These are phyloP conservation scores for Dendropsophus ebraccatus DNA, from an alignment of 2,113 vertebrate species.

Conservation along the genomic window DNA sequence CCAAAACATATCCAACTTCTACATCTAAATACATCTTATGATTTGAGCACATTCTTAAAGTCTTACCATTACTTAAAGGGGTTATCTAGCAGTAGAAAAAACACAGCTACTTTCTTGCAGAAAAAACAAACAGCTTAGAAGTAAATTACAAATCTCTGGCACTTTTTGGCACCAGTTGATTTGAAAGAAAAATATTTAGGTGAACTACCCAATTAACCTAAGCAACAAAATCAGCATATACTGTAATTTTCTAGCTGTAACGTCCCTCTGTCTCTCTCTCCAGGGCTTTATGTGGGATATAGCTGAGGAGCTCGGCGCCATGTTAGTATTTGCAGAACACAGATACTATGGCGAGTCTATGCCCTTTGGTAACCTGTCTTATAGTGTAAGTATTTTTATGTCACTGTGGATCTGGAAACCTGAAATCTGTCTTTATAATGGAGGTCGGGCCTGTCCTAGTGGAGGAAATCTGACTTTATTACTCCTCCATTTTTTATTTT, in stretches of 20 bases:
- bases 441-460: background rate
- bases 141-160: too few relatives aligned
- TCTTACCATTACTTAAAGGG: too few relatives aligned
- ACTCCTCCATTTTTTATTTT: conserved; percentile 57
- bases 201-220: too few relatives aligned
- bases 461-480: background rate
- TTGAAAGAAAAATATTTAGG: too few relatives aligned
- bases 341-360: conserved; percentile 95
- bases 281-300: conserved; percentile 98
- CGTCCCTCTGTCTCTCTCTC: background rate
- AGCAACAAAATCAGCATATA: background rate
- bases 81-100: too few relatives aligned
- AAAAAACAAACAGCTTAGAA: too few relatives aligned
- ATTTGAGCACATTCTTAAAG: too few relatives aligned
- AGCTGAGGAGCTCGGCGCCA: conserved; percentile 86
- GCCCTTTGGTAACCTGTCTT: conserved; percentile 88
- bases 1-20: too few relatives aligned
- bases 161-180: too few relatives aligned
- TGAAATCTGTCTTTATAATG: too few relatives aligned
- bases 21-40: too few relatives aligned
- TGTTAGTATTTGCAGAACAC: conserved; percentile 96
- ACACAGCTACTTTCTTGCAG: too few relatives aligned
- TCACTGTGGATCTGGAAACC: background rate
- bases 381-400: conserved; percentile 75
- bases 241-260: background rate